Base-by-base conservation (phyloP, 2,113 vertebrate species). In the Cynopterus brachyotis region DNA sequence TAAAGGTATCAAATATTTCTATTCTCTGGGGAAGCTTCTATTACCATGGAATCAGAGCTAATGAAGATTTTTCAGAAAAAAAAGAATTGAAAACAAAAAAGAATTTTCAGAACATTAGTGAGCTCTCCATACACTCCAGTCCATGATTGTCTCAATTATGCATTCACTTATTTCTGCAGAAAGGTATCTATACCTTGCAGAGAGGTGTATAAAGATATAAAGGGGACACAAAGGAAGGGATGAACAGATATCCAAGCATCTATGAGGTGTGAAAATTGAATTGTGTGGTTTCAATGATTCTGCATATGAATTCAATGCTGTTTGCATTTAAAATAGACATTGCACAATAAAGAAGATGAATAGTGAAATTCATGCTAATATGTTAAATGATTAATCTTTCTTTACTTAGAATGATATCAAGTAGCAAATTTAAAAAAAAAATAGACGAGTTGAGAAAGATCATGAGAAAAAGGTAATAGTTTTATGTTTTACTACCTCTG, bases 1-100 rank as follows among this genome's bases (percentile, higher is more conserved):
- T 4, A 91, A 87, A 79, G 35, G 22, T 75, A 94, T 80, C 16
- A 12, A 70, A 4, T 57, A 70, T 80, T 91, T 93, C 69, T 93
- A 10, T 37, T 67, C 57, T 66, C 42, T 73, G 13, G 35, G 19
- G 16, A 96, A 70, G 15, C 2, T 66, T 60, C 22, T 70, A 28
- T 76, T 73, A 32, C 15, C 53, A 37, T 79, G 26, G 24, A 93
- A 35, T 89, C 40, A 62, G 3, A 83, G 16, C 17, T 59, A 92
- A 12, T 53, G 73, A 85, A n/a, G 10, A 3, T 73, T 73, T 95
- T 28, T 64, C 45, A 32, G 79, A 24, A 60, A 60, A 42, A 35
- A 78, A n/a, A 22, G 26, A 0, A 35, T 66, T 40, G 45, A 22
- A 26, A 47, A 26, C 47, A 16, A 40, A n/a, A 45, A 76, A 30